phyloP scores from a whole-genome alignment of 2,888 invertebrate species.

The Drosophila emarginata region DNA sequence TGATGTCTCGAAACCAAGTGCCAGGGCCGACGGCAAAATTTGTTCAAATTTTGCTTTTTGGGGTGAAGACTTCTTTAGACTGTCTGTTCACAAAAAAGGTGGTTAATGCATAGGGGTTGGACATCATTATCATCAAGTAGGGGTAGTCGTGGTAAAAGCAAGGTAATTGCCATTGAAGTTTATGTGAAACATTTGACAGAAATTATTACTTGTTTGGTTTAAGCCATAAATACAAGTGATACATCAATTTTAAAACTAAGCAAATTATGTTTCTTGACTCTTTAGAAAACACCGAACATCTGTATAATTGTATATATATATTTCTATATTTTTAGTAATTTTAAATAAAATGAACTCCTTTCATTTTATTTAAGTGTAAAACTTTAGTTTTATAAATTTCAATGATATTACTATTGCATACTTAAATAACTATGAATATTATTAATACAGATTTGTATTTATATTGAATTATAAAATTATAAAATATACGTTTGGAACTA shows the following conservation, averaged over 20 bases:
- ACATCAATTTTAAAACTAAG: neutral
- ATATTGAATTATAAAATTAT: too few relatives aligned
- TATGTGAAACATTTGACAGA: slow-evolving; percentile 17
- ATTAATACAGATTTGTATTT: too few relatives aligned
- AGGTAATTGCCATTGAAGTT: slow-evolving; percentile 33
- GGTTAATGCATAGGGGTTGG: slow-evolving; percentile 9
- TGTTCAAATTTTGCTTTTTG: neutral
- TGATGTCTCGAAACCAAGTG: slow-evolving; percentile 8
- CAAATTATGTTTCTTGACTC: neutral
- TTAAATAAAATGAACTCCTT: too few relatives aligned
- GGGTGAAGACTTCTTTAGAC: neutral
- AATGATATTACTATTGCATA: too few relatives aligned
- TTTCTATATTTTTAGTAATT: too few relatives aligned
- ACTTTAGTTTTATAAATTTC: too few relatives aligned
- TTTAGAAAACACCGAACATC: neutral
- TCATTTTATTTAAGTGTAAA: too few relatives aligned
- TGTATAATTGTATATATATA: neutral
- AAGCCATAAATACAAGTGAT: neutral
- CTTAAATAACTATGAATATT: too few relatives aligned
- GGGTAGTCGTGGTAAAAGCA: slow-evolving; percentile 18
- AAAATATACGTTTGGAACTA: too few relatives aligned
- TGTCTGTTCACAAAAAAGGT: neutral
- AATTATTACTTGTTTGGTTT: slow-evolving; percentile 8
- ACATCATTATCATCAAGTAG: neutral
- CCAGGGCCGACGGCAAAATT: slow-evolving; percentile 5